These are phyloP conservation scores for Sinosuthora webbiana DNA, from an alignment of 2,113 vertebrate genomes.

Conservation along the genomic window DNA sequence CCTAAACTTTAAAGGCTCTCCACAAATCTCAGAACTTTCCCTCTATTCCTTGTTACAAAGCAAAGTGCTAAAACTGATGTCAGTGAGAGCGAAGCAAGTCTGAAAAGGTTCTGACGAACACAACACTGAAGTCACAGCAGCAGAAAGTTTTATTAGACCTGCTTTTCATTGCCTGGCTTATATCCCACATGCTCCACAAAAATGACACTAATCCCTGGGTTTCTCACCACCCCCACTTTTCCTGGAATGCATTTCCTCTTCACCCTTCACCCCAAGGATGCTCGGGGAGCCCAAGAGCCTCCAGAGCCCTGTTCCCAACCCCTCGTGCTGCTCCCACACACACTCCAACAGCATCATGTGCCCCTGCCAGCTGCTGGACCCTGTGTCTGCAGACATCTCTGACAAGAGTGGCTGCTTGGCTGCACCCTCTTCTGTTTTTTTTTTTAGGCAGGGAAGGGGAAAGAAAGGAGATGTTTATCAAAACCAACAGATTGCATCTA, in stretches of 20 bases:
- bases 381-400: constrained; percentile 45
- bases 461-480: not conserved
- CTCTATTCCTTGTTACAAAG: not conserved
- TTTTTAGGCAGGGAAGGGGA: not conserved
- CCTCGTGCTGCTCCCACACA: not conserved
- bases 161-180: constrained; percentile 71
- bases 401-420: constrained; percentile 24
- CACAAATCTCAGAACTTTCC: not conserved
- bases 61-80: not conserved
- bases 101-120: not conserved
- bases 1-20: not conserved
- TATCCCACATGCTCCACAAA: constrained; percentile 71
- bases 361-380: constrained; percentile 62
- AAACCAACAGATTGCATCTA: not conserved
- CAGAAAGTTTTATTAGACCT: constrained; percentile 68
- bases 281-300: constrained; percentile 35
- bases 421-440: not conserved
- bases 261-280: constrained; percentile 70
- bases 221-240: constrained; percentile 45
- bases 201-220: constrained; percentile 60
- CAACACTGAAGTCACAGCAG: not conserved
- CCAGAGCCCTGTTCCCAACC: constrained; percentile 1
- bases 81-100: not conserved
- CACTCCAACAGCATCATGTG: constrained; percentile 60
- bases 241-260: constrained; percentile 78